These are phyloP conservation scores for Chironomus tentans DNA, from an alignment of 2,888 invertebrate genomes.

Conservation along the genomic window DNA sequence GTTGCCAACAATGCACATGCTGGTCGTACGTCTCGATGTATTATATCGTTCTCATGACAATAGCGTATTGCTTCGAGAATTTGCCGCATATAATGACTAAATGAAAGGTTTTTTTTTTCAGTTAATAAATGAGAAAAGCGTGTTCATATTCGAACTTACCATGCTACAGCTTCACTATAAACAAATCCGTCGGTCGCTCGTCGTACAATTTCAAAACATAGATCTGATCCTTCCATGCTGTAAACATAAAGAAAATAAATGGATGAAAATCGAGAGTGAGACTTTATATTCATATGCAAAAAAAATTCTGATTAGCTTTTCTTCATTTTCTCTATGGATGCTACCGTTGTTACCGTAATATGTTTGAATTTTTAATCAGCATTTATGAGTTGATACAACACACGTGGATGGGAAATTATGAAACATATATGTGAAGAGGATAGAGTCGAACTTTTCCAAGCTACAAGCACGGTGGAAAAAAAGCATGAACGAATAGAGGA, in stretches of 20 bases:
- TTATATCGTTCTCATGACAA: slow-evolving; percentile 96
- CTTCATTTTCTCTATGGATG: background rate
- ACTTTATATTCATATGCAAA: background rate
- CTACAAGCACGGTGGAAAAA: too few relatives aligned
- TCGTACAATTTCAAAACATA: slow-evolving; percentile 96
- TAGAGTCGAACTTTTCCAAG: too few relatives aligned
- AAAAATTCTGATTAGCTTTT: background rate
- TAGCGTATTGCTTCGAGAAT: slow-evolving; percentile 93
- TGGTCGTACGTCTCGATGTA: slow-evolving; percentile 95
- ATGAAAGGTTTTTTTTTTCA: slow-evolving; percentile 34
- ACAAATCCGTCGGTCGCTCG: slow-evolving; percentile 95
- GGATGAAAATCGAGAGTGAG: background rate
- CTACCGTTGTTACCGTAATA: background rate
- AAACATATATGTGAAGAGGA: too few relatives aligned
- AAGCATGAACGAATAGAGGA: too few relatives aligned
- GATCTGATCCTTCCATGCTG: slow-evolving; percentile 97
- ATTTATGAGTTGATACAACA: background rate
- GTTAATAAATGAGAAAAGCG: background rate
- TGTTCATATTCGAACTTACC: slow-evolving; percentile 50
- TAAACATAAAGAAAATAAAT: slow-evolving; percentile 32
- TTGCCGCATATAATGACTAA: slow-evolving; percentile 97
- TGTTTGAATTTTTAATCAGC: background rate
- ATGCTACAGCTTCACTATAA: slow-evolving; percentile 98
- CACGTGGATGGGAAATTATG: too few relatives aligned
- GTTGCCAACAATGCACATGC: slow-evolving; percentile 94